phyloP scores from a whole-genome alignment of 2,888 invertebrate genomes.

The Lasioglossum lativentre region DNA sequence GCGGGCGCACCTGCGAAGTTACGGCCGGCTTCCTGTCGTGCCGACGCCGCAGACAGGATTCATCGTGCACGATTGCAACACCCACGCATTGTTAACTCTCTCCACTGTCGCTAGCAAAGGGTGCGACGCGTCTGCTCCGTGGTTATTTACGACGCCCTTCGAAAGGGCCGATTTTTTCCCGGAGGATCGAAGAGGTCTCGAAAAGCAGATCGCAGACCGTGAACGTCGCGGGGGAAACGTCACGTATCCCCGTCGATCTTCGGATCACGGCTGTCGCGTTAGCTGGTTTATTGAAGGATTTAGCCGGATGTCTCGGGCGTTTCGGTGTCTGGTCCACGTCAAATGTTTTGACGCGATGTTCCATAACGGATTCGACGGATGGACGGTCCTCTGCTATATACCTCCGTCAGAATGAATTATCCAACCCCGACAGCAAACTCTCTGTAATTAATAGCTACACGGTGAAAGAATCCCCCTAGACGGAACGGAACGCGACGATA shows the following conservation, averaged over 20 bases:
- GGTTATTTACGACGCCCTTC: slow-evolving; percentile 17
- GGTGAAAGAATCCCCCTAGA: background rate
- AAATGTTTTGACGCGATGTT: background rate
- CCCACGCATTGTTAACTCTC: slow-evolving; percentile 68
- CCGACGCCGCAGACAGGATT: slow-evolving; percentile 71
- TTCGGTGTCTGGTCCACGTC: background rate
- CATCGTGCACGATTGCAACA: slow-evolving; percentile 65
- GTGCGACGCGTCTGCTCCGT: slow-evolving; percentile 16
- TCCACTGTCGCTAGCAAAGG: slow-evolving; percentile 11
- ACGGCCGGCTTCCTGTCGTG: slow-evolving; percentile 66
- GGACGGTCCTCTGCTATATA: slow-evolving; percentile 10
- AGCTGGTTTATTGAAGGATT: slow-evolving; percentile 19
- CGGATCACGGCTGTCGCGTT: slow-evolving; percentile 17
- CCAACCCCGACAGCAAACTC: background rate
- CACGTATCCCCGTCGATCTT: background rate
- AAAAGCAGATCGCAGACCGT: background rate
- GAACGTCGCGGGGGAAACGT: background rate
- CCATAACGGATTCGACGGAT: background rate
- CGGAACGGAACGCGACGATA: background rate
- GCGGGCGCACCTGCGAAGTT: slow-evolving; percentile 64
- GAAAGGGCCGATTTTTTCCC: slow-evolving; percentile 19
- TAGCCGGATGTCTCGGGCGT: slow-evolving; percentile 9
- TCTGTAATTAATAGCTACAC: background rate
- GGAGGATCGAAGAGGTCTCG: background rate
- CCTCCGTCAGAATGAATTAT: slow-evolving; percentile 3